A percentile compares a stretch with the other conserved stretches of the same genome.
Evolutionary conservation across 2,797 vertebrate species (phyloP).

Genomic region (Bradypus variegatus): DNA sequence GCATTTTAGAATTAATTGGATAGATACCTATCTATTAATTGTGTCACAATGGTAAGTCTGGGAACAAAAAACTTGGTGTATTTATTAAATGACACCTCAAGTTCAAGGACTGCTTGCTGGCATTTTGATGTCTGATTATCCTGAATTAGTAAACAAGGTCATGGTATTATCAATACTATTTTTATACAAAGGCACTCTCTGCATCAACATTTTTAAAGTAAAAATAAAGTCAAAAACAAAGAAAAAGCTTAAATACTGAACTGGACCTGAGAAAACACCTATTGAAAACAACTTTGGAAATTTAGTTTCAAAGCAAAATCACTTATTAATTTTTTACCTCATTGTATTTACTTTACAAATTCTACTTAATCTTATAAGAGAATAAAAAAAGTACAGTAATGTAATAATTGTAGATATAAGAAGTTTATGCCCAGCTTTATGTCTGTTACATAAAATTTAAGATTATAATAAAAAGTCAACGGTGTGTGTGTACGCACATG

Average conservation of each 20-base stretch:
- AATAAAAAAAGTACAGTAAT: no score
- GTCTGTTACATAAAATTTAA: neutral
- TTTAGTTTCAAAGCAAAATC: neutral
- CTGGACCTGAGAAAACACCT: neutral
- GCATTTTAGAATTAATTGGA: neutral
- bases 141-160: neutral
- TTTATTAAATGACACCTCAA: neutral
- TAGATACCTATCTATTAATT: neutral
- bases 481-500: no score
- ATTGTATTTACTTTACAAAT: neutral
- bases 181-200: neutral
- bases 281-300: neutral
- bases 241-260: neutral
- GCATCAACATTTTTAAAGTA: neutral
- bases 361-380: neutral
- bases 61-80: neutral
- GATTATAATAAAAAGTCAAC: neutral
- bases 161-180: neutral
- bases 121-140: neutral
- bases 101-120: neutral
- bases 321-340: neutral
- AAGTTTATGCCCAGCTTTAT: neutral
- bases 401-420: neutral
- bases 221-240: neutral
- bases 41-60: neutral